Percentiles rank a stretch among this genome's conserved stretches.
phyloP scores from a whole-genome alignment of 2,888 invertebrate species.

The Plusia festucae region DNA sequence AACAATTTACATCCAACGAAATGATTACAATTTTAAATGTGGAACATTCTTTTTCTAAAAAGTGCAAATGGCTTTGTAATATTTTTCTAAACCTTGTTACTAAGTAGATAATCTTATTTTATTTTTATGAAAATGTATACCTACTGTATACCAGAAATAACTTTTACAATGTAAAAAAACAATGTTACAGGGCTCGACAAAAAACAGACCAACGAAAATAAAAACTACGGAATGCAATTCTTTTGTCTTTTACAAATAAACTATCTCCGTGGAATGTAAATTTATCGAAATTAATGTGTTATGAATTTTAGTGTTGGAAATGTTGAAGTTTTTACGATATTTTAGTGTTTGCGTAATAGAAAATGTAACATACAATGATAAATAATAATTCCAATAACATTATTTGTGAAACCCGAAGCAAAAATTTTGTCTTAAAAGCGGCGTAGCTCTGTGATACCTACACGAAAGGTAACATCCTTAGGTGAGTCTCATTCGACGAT shows the following conservation, averaged over 20 bases:
- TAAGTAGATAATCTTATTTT: neutral
- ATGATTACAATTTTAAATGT: slow-evolving; percentile 3
- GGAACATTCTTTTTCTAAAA: neutral
- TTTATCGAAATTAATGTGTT: neutral
- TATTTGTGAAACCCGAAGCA: no score
- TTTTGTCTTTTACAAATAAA: slow-evolving; percentile 21
- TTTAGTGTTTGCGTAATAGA: no score
- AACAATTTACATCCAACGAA: slow-evolving; percentile 17
- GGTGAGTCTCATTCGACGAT: no score
- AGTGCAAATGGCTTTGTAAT: neutral
- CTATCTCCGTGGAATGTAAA: slow-evolving; percentile 35
- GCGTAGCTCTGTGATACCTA: slow-evolving; percentile 2
- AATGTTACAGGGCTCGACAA: neutral
- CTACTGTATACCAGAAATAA: neutral
- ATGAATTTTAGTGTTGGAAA: no score
- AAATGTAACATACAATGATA: no score
- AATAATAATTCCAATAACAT: no score
- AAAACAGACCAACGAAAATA: neutral
- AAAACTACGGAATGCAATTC: slow-evolving; percentile 7
- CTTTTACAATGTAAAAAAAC: neutral
- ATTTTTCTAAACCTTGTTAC: neutral
- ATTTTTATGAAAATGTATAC: neutral
- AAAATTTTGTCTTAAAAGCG: no score
- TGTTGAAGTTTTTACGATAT: no score
- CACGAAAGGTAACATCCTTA: no score